Evolutionary conservation across 1,140 invertebrate species (phyloP).

Genomic region (Megalonaias nervosa): DNA sequence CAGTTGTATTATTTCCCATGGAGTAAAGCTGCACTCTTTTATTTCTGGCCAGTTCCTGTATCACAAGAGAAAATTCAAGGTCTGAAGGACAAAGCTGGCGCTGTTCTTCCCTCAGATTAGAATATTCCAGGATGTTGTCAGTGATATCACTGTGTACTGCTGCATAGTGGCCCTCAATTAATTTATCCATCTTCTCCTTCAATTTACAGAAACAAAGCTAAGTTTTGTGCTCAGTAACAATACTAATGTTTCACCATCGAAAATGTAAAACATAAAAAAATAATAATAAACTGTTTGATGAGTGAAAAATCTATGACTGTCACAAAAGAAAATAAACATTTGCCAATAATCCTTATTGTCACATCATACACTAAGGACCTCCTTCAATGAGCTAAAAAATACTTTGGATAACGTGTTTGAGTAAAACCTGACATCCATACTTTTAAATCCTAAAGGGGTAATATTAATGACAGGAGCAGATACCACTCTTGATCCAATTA

Average conservation of each 20-base stretch:
- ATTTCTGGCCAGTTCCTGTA: constrained; percentile 46
- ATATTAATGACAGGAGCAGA: no score
- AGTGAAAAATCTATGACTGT: not conserved
- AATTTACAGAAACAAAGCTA: constrained; percentile 15
- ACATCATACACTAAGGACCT: no score
- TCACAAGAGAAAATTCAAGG: constrained; percentile 43
- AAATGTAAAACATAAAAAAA: not conserved
- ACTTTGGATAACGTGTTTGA: no score
- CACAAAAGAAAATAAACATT: not conserved
- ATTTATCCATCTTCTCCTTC: constrained; percentile 40
- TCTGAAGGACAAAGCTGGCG: constrained; percentile 35
- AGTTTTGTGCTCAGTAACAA: constrained; percentile 5
- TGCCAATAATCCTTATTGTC: not conserved
- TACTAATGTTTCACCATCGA: not conserved
- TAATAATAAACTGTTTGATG: not conserved
- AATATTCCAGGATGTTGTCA: constrained; percentile 48
- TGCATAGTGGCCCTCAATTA: constrained; percentile 38
- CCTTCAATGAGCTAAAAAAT: no score
- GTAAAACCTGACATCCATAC: no score
- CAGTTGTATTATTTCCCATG: constrained; percentile 36
- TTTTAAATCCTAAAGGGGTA: no score
- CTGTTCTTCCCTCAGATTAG: constrained; percentile 32
- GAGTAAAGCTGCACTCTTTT: constrained; percentile 40
- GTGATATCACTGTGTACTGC: constrained; percentile 39
- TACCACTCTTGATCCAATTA: no score